These are phyloP conservation scores for Tipula confusa DNA, from an alignment of 2,888 invertebrate genomes.

Conservation along the genomic window DNA sequence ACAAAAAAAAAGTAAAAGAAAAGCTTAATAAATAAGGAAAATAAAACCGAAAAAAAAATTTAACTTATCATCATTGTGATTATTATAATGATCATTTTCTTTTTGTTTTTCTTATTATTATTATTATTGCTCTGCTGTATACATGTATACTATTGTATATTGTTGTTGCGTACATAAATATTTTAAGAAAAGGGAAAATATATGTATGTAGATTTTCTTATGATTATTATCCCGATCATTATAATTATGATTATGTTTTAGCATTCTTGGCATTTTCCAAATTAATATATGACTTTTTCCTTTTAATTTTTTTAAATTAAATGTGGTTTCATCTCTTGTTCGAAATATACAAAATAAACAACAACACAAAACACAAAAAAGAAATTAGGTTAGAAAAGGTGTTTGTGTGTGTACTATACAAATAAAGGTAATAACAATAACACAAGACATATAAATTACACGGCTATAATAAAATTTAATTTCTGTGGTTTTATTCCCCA, in stretches of 20 bases:
- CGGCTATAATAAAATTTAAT: conserved; percentile 3
- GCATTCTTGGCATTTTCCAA: conserved; percentile 20
- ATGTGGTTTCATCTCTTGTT: conserved; percentile 3
- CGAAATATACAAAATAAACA: not conserved
- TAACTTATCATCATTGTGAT: conserved; percentile 25
- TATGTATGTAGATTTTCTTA: conserved; percentile 25
- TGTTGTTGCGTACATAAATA: not conserved
- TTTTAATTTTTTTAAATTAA: conserved; percentile 25
- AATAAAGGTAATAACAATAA: conserved; percentile 12
- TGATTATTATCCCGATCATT: conserved; percentile 25
- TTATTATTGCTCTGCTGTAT: not conserved
- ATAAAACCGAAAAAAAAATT: not conserved
- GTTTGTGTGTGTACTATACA: not conserved
- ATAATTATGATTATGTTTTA: conserved; percentile 25
- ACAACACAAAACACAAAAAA: not conserved
- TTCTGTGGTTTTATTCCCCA: not conserved
- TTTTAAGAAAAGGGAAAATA: conserved; percentile 15
- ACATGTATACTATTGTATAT: not conserved
- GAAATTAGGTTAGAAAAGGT: not conserved
- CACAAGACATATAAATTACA: conserved; percentile 3
- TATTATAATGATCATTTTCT: conserved; percentile 20
- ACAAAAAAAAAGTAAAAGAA: conserved; percentile 14
- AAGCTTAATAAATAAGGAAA: conserved; percentile 25
- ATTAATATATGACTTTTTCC: not conserved
- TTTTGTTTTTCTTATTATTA: not conserved